Evolutionary conservation across 1,140 invertebrate genomes (phyloP).

Genomic region (Trigoniulus corallinus): DNA sequence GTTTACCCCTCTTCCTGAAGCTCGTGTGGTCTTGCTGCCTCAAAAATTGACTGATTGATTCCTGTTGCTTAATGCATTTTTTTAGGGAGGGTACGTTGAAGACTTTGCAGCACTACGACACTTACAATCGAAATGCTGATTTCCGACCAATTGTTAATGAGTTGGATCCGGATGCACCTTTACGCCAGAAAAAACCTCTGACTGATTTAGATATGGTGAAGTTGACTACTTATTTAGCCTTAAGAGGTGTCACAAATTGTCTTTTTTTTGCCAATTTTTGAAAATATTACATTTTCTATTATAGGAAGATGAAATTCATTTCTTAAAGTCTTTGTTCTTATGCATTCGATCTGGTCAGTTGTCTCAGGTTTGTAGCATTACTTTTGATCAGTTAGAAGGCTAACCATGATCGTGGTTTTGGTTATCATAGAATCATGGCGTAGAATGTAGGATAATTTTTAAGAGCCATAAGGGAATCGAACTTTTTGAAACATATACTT

Average conservation of each 20-base stretch:
- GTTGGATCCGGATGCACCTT: constrained; percentile 85
- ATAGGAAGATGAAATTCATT: constrained; percentile 58
- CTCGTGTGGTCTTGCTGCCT: no score
- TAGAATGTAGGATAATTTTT: no score
- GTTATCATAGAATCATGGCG: no score
- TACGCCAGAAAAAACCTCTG: constrained; percentile 49
- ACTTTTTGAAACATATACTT: no score
- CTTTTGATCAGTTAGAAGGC: neutral
- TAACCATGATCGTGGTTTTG: no score
- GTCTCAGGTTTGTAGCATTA: constrained; percentile 32
- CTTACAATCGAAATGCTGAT: constrained; percentile 30
- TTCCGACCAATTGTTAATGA: constrained; percentile 44
- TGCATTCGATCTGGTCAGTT: constrained; percentile 69
- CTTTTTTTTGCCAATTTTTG: neutral
- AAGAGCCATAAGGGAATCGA: no score
- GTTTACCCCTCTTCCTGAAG: no score
- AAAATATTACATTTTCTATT: constrained; percentile 5
- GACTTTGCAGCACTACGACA: constrained; percentile 60
- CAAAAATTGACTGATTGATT: constrained; percentile 1
- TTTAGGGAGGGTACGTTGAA: constrained; percentile 45
- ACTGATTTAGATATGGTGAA: constrained; percentile 65
- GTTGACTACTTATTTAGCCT: neutral
- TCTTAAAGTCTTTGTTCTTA: constrained; percentile 50
- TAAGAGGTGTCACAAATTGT: no score
- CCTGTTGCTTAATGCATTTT: constrained; percentile 6